Evolutionary conservation across 2,888 invertebrate genomes (phyloP).

Genomic region (Cheilosia variabilis): DNA sequence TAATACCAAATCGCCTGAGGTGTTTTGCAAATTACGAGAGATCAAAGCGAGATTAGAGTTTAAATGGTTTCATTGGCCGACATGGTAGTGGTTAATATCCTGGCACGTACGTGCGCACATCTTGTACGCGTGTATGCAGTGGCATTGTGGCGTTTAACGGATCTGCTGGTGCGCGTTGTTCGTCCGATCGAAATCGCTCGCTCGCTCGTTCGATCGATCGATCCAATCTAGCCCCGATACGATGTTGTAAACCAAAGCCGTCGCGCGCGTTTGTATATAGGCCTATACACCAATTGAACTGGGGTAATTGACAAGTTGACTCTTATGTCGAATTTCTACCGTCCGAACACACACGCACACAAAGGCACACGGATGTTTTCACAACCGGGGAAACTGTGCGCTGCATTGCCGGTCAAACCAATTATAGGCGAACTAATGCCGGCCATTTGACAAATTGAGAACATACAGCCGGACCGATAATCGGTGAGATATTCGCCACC

Average conservation of each 20-base stretch:
- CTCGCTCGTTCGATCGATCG: constrained; percentile 44
- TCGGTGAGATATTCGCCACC: constrained; percentile 73
- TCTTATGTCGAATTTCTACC: constrained; percentile 53
- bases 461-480: constrained; percentile 59
- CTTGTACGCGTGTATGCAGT: constrained; percentile 17
- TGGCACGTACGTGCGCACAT: constrained; percentile 54
- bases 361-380: constrained; percentile 2
- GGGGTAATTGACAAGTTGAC: constrained; percentile 67
- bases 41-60: constrained; percentile 71
- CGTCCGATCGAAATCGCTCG: constrained; percentile 51
- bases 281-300: constrained; percentile 60
- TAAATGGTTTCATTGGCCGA: constrained; percentile 65
- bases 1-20: constrained; percentile 60
- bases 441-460: constrained; percentile 73
- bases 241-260: constrained; percentile 21
- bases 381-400: constrained; percentile 55
- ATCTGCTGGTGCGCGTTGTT: constrained; percentile 27
- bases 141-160: constrained; percentile 58
- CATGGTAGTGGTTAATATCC: constrained; percentile 47
- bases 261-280: constrained; percentile 39
- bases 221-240: constrained; percentile 28
- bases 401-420: constrained; percentile 57
- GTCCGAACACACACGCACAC: constrained; percentile 8
- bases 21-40: constrained; percentile 73
- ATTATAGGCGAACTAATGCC: constrained; percentile 69